Evolutionary conservation across 2,888 invertebrate species (phyloP).

Genomic region (Campoplex capitator): DNA sequence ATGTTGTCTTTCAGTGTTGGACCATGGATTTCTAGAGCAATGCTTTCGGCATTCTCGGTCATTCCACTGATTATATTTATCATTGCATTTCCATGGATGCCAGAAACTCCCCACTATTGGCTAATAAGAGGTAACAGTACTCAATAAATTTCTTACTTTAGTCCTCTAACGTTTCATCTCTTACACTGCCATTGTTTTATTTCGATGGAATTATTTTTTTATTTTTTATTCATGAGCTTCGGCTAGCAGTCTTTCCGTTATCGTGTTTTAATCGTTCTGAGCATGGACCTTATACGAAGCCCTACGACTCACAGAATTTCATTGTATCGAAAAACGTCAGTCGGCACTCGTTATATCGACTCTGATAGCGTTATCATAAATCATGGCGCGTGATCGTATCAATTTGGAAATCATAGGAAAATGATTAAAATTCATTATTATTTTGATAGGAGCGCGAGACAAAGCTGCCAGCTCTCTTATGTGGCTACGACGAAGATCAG

Average conservation of each 20-base stretch:
- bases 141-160: neutral
- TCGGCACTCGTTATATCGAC: too few relatives aligned
- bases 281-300: neutral
- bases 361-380: neutral
- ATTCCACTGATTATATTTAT: constrained; percentile 39
- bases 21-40: constrained; percentile 20
- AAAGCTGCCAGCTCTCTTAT: constrained; percentile 25
- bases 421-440: neutral
- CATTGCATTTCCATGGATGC: constrained; percentile 32
- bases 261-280: neutral
- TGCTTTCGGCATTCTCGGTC: constrained; percentile 2
- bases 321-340: neutral
- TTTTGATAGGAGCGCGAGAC: constrained; percentile 23
- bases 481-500: constrained; percentile 26
- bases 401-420: neutral
- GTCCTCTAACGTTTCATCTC: too few relatives aligned
- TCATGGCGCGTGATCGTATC: neutral
- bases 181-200: neutral
- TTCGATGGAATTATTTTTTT: neutral
- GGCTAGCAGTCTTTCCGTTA: neutral
- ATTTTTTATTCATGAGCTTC: neutral
- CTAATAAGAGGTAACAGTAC: constrained; percentile 41
- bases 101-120: constrained; percentile 51
- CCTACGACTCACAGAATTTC: neutral
- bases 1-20: constrained; percentile 5